Evolutionary conservation across 2,797 vertebrate genomes (phyloP), one percentile per base, ranked within the genome.

Genomic region (Hippopotamyrus pictus): DNA sequence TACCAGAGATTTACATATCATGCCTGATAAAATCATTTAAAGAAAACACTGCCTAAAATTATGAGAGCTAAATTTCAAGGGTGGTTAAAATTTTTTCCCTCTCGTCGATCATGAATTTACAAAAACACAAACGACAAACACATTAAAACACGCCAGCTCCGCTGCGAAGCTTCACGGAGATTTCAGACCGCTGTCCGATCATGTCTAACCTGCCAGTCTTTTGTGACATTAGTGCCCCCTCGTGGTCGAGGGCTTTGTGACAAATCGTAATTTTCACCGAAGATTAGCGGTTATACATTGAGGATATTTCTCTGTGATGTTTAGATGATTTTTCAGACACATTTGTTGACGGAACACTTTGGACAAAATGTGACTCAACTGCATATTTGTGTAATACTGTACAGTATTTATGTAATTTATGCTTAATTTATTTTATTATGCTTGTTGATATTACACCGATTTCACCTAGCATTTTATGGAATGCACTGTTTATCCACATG

Each of bases 221-320:
- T 25, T 87, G 85, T 33, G 22, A 65, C 90, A 89, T 87, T 37
- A 88, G 46, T 76, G 90, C 91, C 92, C 91, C 89, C 92, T 90
- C 33, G 88, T 90, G 91, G 90, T 48, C 19, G 41, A 37, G 0
- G 8, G 69, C 3, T 73, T 12, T 33, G 65, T 73, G 65, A 73
- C 65, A 73, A 73, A 73, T 73, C 3, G 25, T 14, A 11, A 33
- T 73, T 73, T 73, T 29, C 65, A 29, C 25, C 41, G 17, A 17
- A 82, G 14, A 41, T 82, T 82, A 22, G n/a, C 57, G 25, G 2
- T 25, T 62, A 62, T 1, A 25, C 7, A 62, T 69, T 33, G 25
- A 69, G 33, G 62, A 12, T 25, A 69, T 33, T 69, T 11, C 9
- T 69, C 62, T 33, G 3, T 12, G 2, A 69, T 5, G 62, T 12